Evolutionary conservation across 2,888 invertebrate species (phyloP).

Genomic region (Plutella xylostella): DNA sequence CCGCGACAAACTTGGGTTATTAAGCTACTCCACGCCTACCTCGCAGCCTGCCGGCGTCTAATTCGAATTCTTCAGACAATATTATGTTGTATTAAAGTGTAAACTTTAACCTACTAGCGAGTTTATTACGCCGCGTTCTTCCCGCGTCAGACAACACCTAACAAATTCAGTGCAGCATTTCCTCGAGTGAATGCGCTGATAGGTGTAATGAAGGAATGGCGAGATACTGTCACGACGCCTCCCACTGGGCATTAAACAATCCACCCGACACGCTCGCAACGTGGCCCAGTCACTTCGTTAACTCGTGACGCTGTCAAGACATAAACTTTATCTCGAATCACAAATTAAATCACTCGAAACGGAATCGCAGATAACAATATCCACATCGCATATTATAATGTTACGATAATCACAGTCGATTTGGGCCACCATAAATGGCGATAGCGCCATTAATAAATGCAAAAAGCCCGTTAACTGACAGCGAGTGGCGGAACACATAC

Average conservation of each 20-base stretch:
- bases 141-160: no score
- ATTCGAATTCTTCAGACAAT: slow-evolving; percentile 23
- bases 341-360: no score
- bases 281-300: no score
- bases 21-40: slow-evolving; percentile 44
- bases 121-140: slow-evolving; percentile 5
- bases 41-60: slow-evolving; percentile 19
- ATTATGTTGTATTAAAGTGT: slow-evolving; percentile 7
- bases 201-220: no score
- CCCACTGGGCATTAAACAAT: no score
- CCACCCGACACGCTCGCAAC: no score
- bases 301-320: no score
- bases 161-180: no score
- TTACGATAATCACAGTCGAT: slow-evolving; percentile 9
- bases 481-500: slow-evolving; percentile 17
- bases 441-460: slow-evolving; percentile 14
- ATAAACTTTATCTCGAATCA: no score
- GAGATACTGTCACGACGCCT: no score
- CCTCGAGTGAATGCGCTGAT: no score
- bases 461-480: slow-evolving; percentile 18
- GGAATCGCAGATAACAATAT: background rate
- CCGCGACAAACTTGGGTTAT: slow-evolving; percentile 49
- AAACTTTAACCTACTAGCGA: slow-evolving; percentile 3
- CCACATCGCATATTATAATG: slow-evolving; percentile 10
- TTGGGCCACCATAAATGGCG: slow-evolving; percentile 9